Evolutionary conservation across 2,888 invertebrate species (phyloP), one percentile per base, ranked within the genome.

Genomic region (Lomographa bimaculata): DNA sequence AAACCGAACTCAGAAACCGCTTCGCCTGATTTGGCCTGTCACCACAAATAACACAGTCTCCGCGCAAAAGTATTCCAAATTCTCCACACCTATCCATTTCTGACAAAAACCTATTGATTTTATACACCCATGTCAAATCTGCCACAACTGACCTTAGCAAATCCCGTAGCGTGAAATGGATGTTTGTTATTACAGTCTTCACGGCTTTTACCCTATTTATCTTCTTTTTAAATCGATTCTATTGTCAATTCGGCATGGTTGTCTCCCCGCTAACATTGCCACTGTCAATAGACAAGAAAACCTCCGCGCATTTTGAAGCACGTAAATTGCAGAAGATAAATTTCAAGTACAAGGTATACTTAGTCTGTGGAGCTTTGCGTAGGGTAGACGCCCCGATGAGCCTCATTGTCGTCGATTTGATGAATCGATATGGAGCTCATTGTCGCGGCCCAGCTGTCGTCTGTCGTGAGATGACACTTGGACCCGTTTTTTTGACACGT

Each of bases 381-480:
- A 69, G 79, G 79, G 76, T 75, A 71, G 65, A 63, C 69, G 66
- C 71, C 80, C 76, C 76, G 71, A 68, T 61, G 67, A 71, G 72
- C 63, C 66, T 76, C 63, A 71, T 78, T 79, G 81, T 81, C 71
- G 68, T 62, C 64, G 62, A 61, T 66, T 72, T 82, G 84, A 84
- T 83, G 76, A 84, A 85, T 84, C 78, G 84, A 80, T 79, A 73
- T 66, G 57, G 66, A 58, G 60, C 63, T 71, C 68, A 79, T 83
- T 84, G 83, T 83, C 68, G 64, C 66, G 64, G 72, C 75, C 77
- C 79, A 87, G 87, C 87, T 86, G 85, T 86, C 83, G 71, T 69
- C 78, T 79, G 84, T 82, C 84, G 80, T 71, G 73, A 76, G 81
- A 82, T 84, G 85, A 83, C 84, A 84, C 83, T 79, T 70, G 65